Percentiles rank a stretch among this genome's conserved stretches.
Evolutionary conservation across 2,113 vertebrate genomes (phyloP).

Genomic region (Barnardius zonarius): DNA sequence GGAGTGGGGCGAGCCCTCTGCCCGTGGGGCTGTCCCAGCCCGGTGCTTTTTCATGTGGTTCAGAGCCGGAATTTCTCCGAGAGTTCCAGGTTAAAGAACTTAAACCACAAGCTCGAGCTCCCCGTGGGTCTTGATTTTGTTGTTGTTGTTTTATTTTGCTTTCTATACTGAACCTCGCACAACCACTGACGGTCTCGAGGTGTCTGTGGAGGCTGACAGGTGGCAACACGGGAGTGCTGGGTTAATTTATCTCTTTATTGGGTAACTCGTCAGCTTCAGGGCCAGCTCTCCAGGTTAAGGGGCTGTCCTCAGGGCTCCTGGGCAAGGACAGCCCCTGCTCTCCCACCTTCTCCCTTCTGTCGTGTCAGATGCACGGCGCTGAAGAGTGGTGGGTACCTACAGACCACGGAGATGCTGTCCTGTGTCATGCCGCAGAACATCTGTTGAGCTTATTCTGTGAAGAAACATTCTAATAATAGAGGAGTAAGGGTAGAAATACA

Average conservation of each 20-base stretch:
- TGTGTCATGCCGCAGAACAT: accelerated
- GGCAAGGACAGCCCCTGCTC: not conserved
- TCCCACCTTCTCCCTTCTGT: not conserved
- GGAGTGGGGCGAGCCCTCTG: not conserved
- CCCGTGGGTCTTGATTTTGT: not conserved
- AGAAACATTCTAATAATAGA: not conserved
- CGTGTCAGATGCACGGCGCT: not conserved
- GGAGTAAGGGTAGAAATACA: not conserved
- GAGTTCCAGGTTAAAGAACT: not conserved
- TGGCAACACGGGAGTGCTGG: not conserved
- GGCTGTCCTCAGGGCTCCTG: not conserved
- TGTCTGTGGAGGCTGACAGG: not conserved
- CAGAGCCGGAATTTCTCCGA: not conserved
- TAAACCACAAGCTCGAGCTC: not conserved
- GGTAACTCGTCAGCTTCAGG: not conserved
- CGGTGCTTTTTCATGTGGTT: not conserved
- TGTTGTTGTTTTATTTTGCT: not conserved
- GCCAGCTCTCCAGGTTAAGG: not conserved
- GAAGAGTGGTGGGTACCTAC: not conserved
- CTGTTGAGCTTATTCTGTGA: not conserved
- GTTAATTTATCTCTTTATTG: not conserved
- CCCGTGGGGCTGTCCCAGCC: not conserved
- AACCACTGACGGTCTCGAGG: not conserved
- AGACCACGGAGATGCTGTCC: not conserved
- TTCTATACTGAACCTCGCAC: not conserved